These are phyloP conservation scores for Mycteria americana DNA, from an alignment of 2,797 vertebrate genomes.

Conservation along the genomic window DNA sequence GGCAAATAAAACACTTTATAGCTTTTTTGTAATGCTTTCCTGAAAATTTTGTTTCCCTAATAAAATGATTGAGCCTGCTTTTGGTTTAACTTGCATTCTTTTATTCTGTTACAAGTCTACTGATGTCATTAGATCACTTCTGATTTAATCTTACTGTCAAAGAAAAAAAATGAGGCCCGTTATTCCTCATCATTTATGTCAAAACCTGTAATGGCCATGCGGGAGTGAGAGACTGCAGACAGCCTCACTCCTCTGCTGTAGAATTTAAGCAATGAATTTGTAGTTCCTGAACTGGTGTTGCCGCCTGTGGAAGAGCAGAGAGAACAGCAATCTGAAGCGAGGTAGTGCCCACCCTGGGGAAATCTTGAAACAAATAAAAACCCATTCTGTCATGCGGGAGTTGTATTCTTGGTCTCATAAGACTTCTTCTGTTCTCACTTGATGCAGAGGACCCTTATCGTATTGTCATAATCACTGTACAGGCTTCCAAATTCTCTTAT, in stretches of 20 bases:
- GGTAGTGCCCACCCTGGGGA: neutral
- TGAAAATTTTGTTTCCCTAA: neutral
- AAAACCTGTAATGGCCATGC: neutral
- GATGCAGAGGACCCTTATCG: neutral
- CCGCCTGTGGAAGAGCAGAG: neutral
- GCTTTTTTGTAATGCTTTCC: neutral
- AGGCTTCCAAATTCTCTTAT: neutral
- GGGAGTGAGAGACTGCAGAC: constrained; percentile 28
- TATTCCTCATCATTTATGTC: constrained; percentile 44
- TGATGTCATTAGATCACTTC: constrained; percentile 39
- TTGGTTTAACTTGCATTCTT: constrained; percentile 36
- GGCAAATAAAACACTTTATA: neutral
- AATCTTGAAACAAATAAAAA: neutral
- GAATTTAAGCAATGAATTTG: neutral
- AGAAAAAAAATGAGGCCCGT: neutral
- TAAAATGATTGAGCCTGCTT: constrained; percentile 1
- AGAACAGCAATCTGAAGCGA: neutral
- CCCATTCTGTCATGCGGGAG: neutral
- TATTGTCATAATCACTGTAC: neutral
- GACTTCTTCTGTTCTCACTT: neutral
- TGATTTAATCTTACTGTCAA: constrained; percentile 46
- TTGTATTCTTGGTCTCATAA: neutral
- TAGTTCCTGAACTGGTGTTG: neutral
- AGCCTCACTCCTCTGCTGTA: neutral
- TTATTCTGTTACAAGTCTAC: neutral